Base-by-base conservation (phyloP, 2,797 vertebrate species). In the Manis javanica region DNA sequence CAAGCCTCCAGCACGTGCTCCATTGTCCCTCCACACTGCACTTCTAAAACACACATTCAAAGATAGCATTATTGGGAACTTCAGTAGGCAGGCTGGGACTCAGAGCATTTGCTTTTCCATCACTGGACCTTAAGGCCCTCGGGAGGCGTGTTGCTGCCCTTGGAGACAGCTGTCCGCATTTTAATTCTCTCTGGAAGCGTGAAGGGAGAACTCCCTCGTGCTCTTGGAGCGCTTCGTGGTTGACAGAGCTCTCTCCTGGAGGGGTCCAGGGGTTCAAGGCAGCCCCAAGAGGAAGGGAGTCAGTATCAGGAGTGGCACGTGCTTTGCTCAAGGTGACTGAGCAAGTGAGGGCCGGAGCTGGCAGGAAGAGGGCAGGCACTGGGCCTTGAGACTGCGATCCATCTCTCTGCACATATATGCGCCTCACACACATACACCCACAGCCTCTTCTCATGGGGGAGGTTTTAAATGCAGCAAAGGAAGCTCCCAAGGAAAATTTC, bases 381-480 rank as follows among this genome's bases (percentile, higher is more conserved):
- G 49, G 77, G 24, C 42, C 75, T 87, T 77, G 24, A 69, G 37
- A 53, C 23, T 16, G 5, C 10, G 26, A 1, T 34, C 31, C 37
- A 10, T 37, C 42, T 21, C 24, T n/a, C 64, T 94, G 10, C 21
- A 51, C 3, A 0, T 21, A 15, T 8, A 31, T 8, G 0, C 19
- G 6, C 53, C n/a, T 3, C 34, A 1, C 18, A 24, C n/a, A 63
- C 15, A 1, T 6, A 8, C 42, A 39, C 24, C 24, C 29, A 18
- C 23, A 34, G 75, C 24, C 18, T 86, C 72, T 75, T 61, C 39
- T 59, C 34, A 79, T 9, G 3, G n/a, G 37, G 24, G 37, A 26
- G 74, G 42, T 92, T 66, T 91, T 16, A 89, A 91, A 87, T 81
- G 61, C 34, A 68, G 71, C 59, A 53, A 71, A 93, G 77, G 74